A percentile compares a stretch with the other conserved stretches of the same genome.
These are phyloP conservation scores for Lepisosteus oculatus DNA, from an alignment of 2,113 vertebrate species.

Conservation along the genomic window DNA sequence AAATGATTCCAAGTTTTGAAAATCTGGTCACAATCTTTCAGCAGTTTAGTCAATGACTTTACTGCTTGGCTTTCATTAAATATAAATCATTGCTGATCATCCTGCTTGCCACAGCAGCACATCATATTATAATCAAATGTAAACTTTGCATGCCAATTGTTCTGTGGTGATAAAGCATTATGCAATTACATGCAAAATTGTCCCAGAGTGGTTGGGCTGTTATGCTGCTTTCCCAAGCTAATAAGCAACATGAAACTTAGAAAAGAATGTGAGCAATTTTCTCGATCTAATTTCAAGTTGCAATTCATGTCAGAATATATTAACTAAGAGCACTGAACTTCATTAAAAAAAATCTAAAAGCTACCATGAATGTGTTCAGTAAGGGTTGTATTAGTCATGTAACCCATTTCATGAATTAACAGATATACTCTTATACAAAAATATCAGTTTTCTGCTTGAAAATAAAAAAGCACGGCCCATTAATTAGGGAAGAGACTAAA, in stretches of 20 bases:
- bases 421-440: constrained; percentile 4
- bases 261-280: constrained; percentile 28
- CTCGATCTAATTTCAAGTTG: constrained; percentile 25
- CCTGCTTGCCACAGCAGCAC: not conserved
- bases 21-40: constrained; percentile 3
- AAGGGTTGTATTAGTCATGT: constrained; percentile 21
- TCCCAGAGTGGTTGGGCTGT: not conserved
- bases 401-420: constrained; percentile 15
- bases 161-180: constrained; percentile 1
- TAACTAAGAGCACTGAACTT: constrained; percentile 23
- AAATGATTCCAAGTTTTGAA: not conserved
- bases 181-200: not conserved
- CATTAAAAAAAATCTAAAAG: constrained; percentile 16
- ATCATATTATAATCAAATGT: not conserved
- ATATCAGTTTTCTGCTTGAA: not conserved
- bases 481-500: too few relatives aligned
- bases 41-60: not conserved
- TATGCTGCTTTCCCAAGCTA: constrained; percentile 17
- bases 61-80: constrained; percentile 3
- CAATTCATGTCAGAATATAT: constrained; percentile 30
- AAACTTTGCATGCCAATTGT: not conserved
- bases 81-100: constrained; percentile 5
- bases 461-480: not conserved
- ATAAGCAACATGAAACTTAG: constrained; percentile 20
- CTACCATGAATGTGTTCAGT: constrained; percentile 26